Percentiles rank a stretch among this genome's conserved stretches.
Conservation (phyloP, 2,797 vertebrate genomes). For the Trachurus trachurus region DNA sequence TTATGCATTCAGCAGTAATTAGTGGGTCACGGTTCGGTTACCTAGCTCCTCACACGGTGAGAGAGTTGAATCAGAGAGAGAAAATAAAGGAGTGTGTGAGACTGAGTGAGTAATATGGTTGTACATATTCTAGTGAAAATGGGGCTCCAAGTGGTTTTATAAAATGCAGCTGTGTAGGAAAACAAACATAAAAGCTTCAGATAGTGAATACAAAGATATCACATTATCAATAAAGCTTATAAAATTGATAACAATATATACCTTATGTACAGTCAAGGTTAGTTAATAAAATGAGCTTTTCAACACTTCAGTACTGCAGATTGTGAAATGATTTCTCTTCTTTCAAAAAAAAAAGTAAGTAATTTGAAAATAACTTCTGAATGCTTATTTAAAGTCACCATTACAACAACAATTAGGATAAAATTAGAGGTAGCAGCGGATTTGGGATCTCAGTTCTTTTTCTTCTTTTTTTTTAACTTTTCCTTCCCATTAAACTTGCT, state of each 20-base stretch:
- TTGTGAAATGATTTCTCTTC: conserved; percentile 68
- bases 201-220: conserved; percentile 82
- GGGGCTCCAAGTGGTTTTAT: conserved; percentile 77
- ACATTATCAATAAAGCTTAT: conserved; percentile 85
- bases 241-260: conserved; percentile 86
- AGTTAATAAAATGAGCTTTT: conserved; percentile 78
- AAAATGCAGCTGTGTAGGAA: conserved; percentile 61
- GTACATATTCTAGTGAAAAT: conserved; percentile 44
- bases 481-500: conserved; percentile 74
- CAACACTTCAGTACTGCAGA: conserved; percentile 79
- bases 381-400: conserved; percentile 66
- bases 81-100: conserved; percentile 1
- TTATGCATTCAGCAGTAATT: conserved; percentile 15
- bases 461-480: conserved; percentile 51
- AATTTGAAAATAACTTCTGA: conserved; percentile 89
- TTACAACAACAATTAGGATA: conserved; percentile 82
- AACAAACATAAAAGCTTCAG: conserved; percentile 66
- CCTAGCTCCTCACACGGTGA: conserved; percentile 7
- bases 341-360: conserved; percentile 80
- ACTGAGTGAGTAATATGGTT: conserved; percentile 14
- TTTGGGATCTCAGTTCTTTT: conserved; percentile 85
- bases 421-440: conserved; percentile 99
- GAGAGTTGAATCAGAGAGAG: conserved; percentile 6
- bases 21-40: conserved; percentile 14
- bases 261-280: conserved; percentile 82